Base-by-base conservation (phyloP, 2,888 invertebrate species). In the Opisthograptis luteolata region DNA sequence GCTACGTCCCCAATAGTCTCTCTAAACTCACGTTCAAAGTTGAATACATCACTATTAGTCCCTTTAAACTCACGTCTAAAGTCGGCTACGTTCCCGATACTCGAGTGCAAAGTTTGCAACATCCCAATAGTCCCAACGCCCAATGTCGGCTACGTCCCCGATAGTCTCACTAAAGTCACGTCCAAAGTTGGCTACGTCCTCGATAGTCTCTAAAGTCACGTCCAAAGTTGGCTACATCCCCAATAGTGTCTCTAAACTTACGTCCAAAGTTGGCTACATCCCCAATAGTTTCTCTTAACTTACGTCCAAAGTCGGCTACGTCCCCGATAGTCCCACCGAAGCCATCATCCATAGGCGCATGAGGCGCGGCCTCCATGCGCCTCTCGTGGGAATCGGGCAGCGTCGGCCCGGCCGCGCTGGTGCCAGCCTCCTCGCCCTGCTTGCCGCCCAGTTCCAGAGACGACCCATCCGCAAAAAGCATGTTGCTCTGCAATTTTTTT, bases 181-280 rank as follows among this genome's bases (percentile, higher is more conserved):
- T n/a, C n/a, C n/a, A n/a, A n/a, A n/a, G n/a, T n/a, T n/a, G n/a
- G n/a, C n/a, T n/a, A n/a, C n/a, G n/a, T n/a, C n/a, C n/a, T n/a
- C n/a, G n/a, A n/a, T n/a, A n/a, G n/a, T n/a, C n/a, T n/a, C n/a
- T n/a, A n/a, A n/a, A n/a, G n/a, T n/a, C n/a, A n/a, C n/a, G n/a
- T n/a, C n/a, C n/a, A n/a, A n/a, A n/a, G n/a, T n/a, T n/a, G n/a
- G n/a, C n/a, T n/a, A n/a, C n/a, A n/a, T n/a, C n/a, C n/a, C n/a
- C n/a, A n/a, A n/a, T n/a, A n/a, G n/a, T n/a, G n/a, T n/a, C n/a
- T n/a, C n/a, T n/a, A n/a, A n/a, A n/a, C n/a, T n/a, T n/a, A n/a
- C n/a, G n/a, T 77, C 96, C 96, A 76, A 96, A 96, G 74, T 96
- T 96, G 62, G 94, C 94, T 2, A 96, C 96, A 70, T 96, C 95